Percentiles rank a stretch among this genome's conserved stretches.
These are phyloP conservation scores for Rhipidura dahli DNA, from an alignment of 2,113 vertebrate genomes.

Conservation along the genomic window DNA sequence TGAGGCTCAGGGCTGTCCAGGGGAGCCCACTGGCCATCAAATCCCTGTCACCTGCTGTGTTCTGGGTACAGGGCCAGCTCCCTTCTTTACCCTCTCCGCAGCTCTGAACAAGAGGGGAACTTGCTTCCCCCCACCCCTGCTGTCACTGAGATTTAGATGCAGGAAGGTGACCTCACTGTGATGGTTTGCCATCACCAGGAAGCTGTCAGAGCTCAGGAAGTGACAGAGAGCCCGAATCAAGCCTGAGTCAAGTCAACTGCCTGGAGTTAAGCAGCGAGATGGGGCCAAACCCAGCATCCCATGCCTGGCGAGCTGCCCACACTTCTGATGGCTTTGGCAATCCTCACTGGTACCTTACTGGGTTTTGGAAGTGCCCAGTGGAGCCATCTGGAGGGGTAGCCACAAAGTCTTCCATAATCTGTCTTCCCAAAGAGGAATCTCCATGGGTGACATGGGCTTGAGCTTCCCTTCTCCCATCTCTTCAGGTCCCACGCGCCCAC, in stretches of 20 bases:
- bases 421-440: background rate
- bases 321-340: no score
- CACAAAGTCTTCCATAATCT: background rate
- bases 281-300: background rate
- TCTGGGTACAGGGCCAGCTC: background rate
- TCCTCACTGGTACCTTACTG: background rate
- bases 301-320: background rate
- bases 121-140: background rate
- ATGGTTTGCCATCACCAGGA: background rate
- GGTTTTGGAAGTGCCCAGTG: background rate
- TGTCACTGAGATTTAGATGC: background rate
- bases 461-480: background rate
- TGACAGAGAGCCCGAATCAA: background rate
- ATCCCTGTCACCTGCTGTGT: background rate
- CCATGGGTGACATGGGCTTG: accelerated
- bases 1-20: background rate
- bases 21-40: background rate
- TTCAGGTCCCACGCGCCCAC: accelerated
- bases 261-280: background rate
- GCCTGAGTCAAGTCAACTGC: background rate
- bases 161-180: background rate
- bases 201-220: background rate
- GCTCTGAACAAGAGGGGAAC: background rate
- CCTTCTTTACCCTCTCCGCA: background rate
- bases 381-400: background rate